These are phyloP conservation scores for Caenorhabditis panamensis DNA, from an alignment of 2,888 invertebrate species.

Conservation along the genomic window DNA sequence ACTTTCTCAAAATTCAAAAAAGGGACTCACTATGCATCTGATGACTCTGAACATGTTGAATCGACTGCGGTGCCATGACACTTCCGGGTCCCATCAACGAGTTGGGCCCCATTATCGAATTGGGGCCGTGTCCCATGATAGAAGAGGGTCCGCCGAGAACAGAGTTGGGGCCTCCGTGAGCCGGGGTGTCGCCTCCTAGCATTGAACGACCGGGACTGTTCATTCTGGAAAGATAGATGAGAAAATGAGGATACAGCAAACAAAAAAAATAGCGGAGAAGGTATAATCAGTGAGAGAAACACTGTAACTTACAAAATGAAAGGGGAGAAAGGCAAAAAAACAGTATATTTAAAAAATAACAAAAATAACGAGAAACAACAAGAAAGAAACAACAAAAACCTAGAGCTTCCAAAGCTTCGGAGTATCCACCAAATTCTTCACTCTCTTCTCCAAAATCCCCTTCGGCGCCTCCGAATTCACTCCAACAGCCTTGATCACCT, in stretches of 20 bases:
- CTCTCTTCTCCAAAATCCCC: constrained; percentile 57
- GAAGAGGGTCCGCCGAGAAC: constrained; percentile 53
- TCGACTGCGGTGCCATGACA: constrained; percentile 56
- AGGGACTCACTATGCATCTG: constrained; percentile 58
- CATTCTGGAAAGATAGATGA: constrained; percentile 42
- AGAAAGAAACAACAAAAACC: constrained; percentile 14
- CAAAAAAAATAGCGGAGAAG: background rate
- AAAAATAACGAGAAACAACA: constrained; percentile 7
- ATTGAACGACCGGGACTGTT: constrained; percentile 68
- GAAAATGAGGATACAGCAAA: no score
- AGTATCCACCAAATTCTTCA: constrained; percentile 45
- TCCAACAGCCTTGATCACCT: constrained; percentile 42
- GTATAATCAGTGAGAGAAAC: constrained; percentile 16
- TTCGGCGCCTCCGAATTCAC: constrained; percentile 53
- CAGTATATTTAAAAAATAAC: constrained; percentile 1
- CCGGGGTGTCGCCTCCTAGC: constrained; percentile 71
- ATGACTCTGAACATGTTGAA: constrained; percentile 42
- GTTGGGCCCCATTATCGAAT: constrained; percentile 70
- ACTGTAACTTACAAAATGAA: constrained; percentile 4
- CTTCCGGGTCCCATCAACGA: constrained; percentile 65
- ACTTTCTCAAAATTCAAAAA: background rate
- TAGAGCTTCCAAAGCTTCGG: constrained; percentile 55
- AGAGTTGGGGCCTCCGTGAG: constrained; percentile 63
- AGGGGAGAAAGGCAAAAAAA: no score
- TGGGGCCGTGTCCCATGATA: constrained; percentile 67